A percentile compares a stretch with the other conserved stretches of the same genome.
Conservation (phyloP, 1,140 invertebrate genomes). For the Drosophila sp. region DNA sequence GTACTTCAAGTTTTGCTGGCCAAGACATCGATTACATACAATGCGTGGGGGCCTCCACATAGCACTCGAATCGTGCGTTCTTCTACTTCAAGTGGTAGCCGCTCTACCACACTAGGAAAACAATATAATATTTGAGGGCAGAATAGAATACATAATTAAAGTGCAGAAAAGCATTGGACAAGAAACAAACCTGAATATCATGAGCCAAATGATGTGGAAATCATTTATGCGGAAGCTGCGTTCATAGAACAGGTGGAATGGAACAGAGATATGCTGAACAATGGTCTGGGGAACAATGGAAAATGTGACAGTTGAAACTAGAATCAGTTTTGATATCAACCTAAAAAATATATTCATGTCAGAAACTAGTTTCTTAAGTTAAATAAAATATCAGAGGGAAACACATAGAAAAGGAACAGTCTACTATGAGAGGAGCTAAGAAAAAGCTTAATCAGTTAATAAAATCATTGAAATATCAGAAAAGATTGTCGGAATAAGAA, state of each 20-base stretch:
- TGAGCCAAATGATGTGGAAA: conserved; percentile 4
- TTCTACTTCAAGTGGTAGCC: conserved; percentile 21
- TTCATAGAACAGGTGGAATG: conserved; percentile 7
- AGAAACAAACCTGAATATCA: not conserved
- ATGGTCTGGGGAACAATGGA: not conserved
- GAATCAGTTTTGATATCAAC: too few species aligned
- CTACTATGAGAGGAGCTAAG: too few species aligned
- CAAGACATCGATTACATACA: conserved; percentile 37
- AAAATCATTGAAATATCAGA: too few species aligned
- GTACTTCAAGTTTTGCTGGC: conserved; percentile 19
- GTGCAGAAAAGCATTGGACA: conserved; percentile 3
- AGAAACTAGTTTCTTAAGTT: too few species aligned
- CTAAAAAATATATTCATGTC: too few species aligned
- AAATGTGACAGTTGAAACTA: not conserved
- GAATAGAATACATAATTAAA: conserved; percentile 20
- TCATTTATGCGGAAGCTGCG: not conserved
- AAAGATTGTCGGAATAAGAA: too few species aligned
- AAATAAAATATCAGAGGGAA: too few species aligned
- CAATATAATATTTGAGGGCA: conserved; percentile 25
- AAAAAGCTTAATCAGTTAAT: too few species aligned
- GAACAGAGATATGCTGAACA: not conserved
- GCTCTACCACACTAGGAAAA: conserved; percentile 14
- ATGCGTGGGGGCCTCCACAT: conserved; percentile 11
- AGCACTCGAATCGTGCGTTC: conserved; percentile 23
- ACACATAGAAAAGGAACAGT: too few species aligned